Evolutionary conservation across 2,888 invertebrate species (phyloP), one percentile per base, ranked within the genome.

Genomic region (Dioctria rufipes): DNA sequence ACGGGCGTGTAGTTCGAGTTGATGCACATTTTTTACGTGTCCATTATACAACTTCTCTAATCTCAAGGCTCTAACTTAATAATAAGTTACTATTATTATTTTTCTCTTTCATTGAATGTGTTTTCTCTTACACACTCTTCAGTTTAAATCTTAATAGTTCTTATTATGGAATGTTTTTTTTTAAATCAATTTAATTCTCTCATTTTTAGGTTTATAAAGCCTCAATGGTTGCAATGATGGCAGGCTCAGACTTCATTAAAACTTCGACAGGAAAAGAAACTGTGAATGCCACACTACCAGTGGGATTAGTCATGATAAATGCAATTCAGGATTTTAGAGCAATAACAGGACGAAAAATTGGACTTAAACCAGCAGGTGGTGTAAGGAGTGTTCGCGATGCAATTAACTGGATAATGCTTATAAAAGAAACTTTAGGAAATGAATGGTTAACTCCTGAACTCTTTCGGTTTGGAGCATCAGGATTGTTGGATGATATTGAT

Each of bases 361-460:
- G 99, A 3, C 92, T 99, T 81, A 99, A 99, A 90, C 98, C 99
- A 37, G 99, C 99, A 37, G 99, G 99, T 13, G 99, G 99, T 6
- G 96, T 99, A 66, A 92, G 95, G 83, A 95, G 95, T 0, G 92
- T 94, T 0, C 91, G 92, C 67, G 98, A 99, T 87, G 95, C 97
- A 0, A 90, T 98, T 46, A 91, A 93, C 81, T 99, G 98, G 97
- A 90, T 98, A 85, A 91, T 94, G 4, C 89, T 99, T 81, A 92
- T 98, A 6, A 93, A 95, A 86, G 93, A 93, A 84, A 93, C 96
- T 83, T 90, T 99, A 13, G 99, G 98, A 2, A 90, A 93, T 78
- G 93, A 94, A 13, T 99, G 98, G 98, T 89, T 98, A 69, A 91
- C 91, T 6, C 94, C 93, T 0, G 87, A 92, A 81, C 89, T 96